Base-by-base conservation (phyloP, 2,113 vertebrate species). In the Pseudorasbora parva region DNA sequence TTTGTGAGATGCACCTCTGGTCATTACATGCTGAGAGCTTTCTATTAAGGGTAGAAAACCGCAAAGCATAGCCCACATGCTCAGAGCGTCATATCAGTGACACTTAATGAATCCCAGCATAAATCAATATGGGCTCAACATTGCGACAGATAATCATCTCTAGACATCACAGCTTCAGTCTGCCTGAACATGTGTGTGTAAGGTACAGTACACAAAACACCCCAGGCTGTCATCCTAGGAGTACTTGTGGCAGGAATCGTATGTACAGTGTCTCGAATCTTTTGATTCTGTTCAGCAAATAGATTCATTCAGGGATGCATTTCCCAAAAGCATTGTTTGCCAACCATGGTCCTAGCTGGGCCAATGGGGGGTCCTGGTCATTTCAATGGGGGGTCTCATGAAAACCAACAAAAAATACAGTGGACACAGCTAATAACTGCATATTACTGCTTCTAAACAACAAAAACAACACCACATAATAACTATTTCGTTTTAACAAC, bases 11-110 rank as follows among this genome's bases (percentile, higher is more conserved):
- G 77, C 72, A 83, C 82, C 78, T 78, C 57, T 83, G 57, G 68
- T 88, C 82, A 83, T 62, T 84, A 62, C 54, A 27, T 41, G 30
- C 72, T 71, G 37, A 68, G 66, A 86, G 73, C 23, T 81, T 86
- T 83, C 83, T 78, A 73, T 86, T 83, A 87, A 87, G 82, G 79
- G 69, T 64, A 62, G 41, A 77, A 88, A 83, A 85, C 57, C 54
- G 47, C 25, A 59, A 66, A 68, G 54, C 57, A 57, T 51, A n/a
- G 62, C 49, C 12, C 33, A 69, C 66, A 82, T 73, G 69, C 41
- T 56, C 21, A 6, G 49, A 37, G n/a, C 41, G 25, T 72, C 68
- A 47, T 72, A 25, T 25, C 33, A 23, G 45, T 59, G 80, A 74
- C 83, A 59, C 77, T 82, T 85, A 87, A 87, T 83, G 85, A 88